Evolutionary conservation across 2,888 invertebrate genomes (phyloP).

Genomic region (Sarcophaga variegata): DNA sequence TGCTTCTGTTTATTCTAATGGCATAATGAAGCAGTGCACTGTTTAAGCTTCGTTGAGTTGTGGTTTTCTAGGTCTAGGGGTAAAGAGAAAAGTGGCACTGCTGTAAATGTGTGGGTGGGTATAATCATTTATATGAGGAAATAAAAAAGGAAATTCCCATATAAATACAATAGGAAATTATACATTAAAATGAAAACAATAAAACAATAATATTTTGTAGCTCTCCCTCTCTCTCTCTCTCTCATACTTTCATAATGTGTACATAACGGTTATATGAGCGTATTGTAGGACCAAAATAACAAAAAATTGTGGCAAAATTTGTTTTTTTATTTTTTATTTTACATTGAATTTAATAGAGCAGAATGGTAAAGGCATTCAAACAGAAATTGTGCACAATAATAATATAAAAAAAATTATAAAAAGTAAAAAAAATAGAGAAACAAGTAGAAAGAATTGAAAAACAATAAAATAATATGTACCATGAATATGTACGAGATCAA

Average conservation of each 20-base stretch:
- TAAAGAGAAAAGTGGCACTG: neutral
- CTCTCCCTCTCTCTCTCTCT: neutral
- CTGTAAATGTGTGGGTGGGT: neutral
- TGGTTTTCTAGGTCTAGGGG: neutral
- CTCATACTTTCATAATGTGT: neutral
- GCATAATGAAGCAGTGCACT: conserved; percentile 4
- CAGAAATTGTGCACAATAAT: neutral
- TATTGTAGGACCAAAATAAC: neutral
- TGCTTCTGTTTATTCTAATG: conserved; percentile 6
- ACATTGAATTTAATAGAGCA: conserved; percentile 62
- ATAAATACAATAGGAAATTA: conserved; percentile 64
- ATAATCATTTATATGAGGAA: conserved; percentile 56
- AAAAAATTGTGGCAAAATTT: neutral
- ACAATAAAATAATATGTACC: neutral
- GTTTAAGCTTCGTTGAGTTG: neutral
- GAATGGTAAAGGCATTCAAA: conserved; percentile 33
- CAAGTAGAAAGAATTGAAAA: neutral
- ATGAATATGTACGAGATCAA: conserved; percentile 7
- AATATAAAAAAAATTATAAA: neutral
- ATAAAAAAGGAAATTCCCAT: conserved; percentile 56
- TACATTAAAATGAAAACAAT: conserved; percentile 46
- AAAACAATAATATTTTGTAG: conserved; percentile 46
- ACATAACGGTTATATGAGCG: neutral
- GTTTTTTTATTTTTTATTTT: neutral
- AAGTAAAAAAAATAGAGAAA: neutral